Percentiles rank a stretch among this genome's conserved stretches.
phyloP scores from a whole-genome alignment of 2,113 vertebrate species.

The Rissa tridactyla region DNA sequence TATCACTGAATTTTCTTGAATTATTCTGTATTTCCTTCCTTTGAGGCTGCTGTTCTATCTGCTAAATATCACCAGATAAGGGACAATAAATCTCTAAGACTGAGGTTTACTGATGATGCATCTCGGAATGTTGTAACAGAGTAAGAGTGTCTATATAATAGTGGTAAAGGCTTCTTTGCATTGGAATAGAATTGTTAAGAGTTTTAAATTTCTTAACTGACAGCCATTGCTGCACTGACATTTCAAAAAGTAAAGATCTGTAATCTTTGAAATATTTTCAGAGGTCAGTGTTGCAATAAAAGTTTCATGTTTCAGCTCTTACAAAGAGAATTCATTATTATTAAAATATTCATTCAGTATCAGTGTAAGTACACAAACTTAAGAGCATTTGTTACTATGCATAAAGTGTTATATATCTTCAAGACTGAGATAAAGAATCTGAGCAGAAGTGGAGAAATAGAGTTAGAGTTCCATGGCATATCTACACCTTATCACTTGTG shows the following conservation, averaged over 20 bases:
- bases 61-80: not conserved
- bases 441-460: not conserved
- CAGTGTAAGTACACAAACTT: not conserved
- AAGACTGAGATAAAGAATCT: not conserved
- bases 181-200: not conserved
- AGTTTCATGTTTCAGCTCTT: not conserved
- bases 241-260: not conserved
- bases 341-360: not conserved
- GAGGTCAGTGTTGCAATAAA: not conserved
- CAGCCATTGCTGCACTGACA: not conserved
- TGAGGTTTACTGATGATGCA: not conserved
- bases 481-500: not conserved
- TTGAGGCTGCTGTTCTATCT: not conserved
- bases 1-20: not conserved
- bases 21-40: not conserved
- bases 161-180: not conserved
- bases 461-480: not conserved
- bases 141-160: not conserved
- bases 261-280: not conserved
- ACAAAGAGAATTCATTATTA: not conserved
- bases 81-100: not conserved
- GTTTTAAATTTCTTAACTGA: not conserved
- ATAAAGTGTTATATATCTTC: not conserved
- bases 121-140: not conserved
- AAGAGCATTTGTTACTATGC: not conserved